These are phyloP conservation scores for Doryteuthis pealeii DNA, from an alignment of 1,140 invertebrate genomes.

Conservation along the genomic window DNA sequence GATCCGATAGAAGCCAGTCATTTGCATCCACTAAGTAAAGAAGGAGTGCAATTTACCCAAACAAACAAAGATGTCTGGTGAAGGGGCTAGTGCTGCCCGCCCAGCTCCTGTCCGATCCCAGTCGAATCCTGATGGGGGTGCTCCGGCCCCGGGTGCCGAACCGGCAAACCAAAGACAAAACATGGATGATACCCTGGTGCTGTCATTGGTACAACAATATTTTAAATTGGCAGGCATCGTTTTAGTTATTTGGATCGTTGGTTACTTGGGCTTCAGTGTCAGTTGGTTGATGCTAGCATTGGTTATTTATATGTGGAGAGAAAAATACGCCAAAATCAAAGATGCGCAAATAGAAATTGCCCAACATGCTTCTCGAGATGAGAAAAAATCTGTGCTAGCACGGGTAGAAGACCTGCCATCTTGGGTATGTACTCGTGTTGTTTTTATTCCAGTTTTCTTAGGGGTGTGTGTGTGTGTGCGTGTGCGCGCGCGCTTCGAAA, in stretches of 20 bases:
- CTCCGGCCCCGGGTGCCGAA: background rate
- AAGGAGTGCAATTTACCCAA: background rate
- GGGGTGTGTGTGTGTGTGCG: no score
- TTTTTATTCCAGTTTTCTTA: background rate
- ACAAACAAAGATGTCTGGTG: background rate
- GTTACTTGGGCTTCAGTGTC: conserved; percentile 81
- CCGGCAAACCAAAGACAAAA: conserved; percentile 7
- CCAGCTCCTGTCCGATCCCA: background rate
- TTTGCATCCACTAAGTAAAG: background rate
- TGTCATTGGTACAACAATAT: conserved; percentile 39
- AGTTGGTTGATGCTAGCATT: conserved; percentile 86
- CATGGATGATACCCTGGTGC: conserved; percentile 44
- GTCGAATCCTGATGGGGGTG: background rate
- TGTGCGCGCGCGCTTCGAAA: no score
- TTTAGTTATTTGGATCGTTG: conserved; percentile 70
- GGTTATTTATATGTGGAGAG: conserved; percentile 75
- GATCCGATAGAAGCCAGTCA: background rate
- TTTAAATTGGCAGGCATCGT: conserved; percentile 50
- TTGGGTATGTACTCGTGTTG: conserved; percentile 69
- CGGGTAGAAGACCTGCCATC: conserved; percentile 84
- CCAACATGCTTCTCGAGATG: conserved; percentile 77
- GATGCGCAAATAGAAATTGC: conserved; percentile 76
- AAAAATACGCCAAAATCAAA: conserved; percentile 76
- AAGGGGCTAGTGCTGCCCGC: background rate
- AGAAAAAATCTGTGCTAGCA: conserved; percentile 84